phyloP scores from a whole-genome alignment of 2,113 vertebrate genomes.

The Paratilapia polleni region DNA sequence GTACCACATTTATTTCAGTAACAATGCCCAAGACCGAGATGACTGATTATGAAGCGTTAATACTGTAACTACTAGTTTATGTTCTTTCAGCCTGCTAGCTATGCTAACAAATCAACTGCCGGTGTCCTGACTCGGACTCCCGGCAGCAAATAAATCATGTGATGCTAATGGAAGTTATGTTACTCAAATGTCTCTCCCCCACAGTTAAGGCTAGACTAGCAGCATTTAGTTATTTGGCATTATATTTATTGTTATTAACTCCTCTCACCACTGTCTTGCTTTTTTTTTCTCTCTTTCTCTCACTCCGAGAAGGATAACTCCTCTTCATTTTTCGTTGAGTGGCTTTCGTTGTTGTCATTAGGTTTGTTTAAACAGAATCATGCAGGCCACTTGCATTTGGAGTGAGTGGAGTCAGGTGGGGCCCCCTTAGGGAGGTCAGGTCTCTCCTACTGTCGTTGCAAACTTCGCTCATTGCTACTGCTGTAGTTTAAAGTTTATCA shows the following conservation, averaged over 20 bases:
- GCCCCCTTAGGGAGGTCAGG: neutral
- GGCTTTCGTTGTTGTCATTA: neutral
- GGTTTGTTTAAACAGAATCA: constrained; percentile 4
- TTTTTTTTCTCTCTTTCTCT: neutral
- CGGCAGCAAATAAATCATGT: too few species aligned
- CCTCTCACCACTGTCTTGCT: too few species aligned
- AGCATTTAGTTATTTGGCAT: neutral
- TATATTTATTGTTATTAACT: neutral
- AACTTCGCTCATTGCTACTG: neutral
- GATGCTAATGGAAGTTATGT: neutral
- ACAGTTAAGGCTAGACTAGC: neutral
- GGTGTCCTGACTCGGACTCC: too few species aligned
- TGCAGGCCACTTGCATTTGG: neutral
- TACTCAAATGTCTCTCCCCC: neutral
- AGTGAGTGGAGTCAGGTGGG: neutral
- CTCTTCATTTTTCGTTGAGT: neutral
- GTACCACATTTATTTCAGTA: too few species aligned
- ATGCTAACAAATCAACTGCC: too few species aligned
- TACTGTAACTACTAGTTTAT: too few species aligned
- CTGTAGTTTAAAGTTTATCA: neutral
- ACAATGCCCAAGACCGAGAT: too few species aligned
- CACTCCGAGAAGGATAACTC: neutral
- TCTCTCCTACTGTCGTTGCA: neutral
- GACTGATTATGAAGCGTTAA: too few species aligned
- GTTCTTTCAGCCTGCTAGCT: too few species aligned